These are phyloP conservation scores for Cryptomyrus ogoouensis DNA, from an alignment of 2,113 vertebrate species.

Conservation along the genomic window DNA sequence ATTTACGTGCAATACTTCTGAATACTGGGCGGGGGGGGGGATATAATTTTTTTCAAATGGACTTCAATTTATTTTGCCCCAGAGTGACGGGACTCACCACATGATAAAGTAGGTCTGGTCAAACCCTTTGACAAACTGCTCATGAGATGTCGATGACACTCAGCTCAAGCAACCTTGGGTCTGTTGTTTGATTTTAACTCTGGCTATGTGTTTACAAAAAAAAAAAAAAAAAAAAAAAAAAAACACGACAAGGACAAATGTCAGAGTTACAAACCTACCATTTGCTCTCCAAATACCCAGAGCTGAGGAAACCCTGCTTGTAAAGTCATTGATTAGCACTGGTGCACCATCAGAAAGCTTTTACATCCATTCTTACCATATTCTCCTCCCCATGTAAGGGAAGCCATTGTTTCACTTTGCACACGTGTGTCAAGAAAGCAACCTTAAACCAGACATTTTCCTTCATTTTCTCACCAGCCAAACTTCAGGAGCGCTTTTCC, in stretches of 20 bases:
- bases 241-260: background rate
- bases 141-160: background rate
- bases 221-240: background rate
- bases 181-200: background rate
- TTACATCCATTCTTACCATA: background rate
- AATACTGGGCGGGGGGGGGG: background rate
- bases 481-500: background rate
- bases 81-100: background rate
- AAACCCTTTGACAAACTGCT: background rate
- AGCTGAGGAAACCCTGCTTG: background rate
- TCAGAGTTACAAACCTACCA: background rate
- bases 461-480: background rate
- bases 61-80: slow-evolving; percentile 2
- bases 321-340: background rate
- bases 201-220: background rate
- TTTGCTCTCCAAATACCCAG: background rate
- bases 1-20: background rate
- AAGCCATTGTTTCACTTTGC: background rate
- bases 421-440: background rate
- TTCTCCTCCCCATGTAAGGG: background rate
- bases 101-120: background rate
- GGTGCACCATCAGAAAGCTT: background rate
- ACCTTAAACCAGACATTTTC: background rate
- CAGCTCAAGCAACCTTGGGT: background rate
- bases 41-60: background rate